Base-by-base conservation (phyloP, 2,113 vertebrate species). In the Dermatemys mawii region DNA sequence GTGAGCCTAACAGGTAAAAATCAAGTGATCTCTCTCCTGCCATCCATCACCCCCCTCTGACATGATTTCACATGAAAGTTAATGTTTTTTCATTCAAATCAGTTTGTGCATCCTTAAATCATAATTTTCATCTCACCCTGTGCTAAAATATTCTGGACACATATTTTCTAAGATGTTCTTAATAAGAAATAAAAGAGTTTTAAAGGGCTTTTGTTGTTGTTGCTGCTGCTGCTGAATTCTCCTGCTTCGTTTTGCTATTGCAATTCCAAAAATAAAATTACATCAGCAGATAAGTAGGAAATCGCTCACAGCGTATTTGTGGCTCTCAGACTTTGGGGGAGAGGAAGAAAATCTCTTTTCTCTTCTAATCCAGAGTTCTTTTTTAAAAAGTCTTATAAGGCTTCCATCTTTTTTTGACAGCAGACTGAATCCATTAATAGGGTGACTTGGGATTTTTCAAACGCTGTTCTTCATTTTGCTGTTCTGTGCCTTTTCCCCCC, bases 241-340 rank as follows among this genome's bases (percentile, higher is more conserved):
- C 38, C 14, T 79, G 38, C 4, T 22, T 5, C 4, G 35, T 85
- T 83, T 29, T 81, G 41, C 49, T 83, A 88, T 94, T 95, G 57
- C 57, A 87, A 78, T 63, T 57, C 70, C 1, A 79, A 38, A 94
- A 95, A 90, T 50, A 67, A 51, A 84, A 90, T 81, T 49, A 12
- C 13, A 84, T 90, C 81, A 55, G 17, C 91, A 95, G 84, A 86
- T 17, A 32, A 75, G 44, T 1, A 46, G 41, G 48, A 90, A 96
- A 96, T 87, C 27, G 53, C 87, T 92, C 93, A 91, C 55, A 76
- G 86, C 83, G 12, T 63, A 46, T 89, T 86, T 80, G 38, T 24
- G 22, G 81, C 80, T 53, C 88, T 89, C 92, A 70, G 12, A 90
- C 46, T 17, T 75, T 29, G 21, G 35, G 16, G 2, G 22, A 54